Conservation (phyloP, 1,140 invertebrate species). For the Drosophila ercepeae region DNA sequence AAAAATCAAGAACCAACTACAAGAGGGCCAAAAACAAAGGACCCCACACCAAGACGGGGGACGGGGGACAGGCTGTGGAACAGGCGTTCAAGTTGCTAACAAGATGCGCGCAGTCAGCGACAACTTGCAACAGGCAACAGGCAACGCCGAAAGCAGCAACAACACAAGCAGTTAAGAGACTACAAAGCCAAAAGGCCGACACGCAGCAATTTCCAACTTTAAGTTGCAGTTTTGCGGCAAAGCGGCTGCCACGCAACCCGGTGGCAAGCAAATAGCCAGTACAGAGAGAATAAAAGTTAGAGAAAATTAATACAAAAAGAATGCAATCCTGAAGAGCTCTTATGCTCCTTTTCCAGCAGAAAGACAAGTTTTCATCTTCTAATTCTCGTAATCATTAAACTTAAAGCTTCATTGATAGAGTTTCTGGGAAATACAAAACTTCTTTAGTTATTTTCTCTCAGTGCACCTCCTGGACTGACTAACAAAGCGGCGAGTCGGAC, state of each 20-base stretch:
- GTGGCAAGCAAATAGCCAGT: slow-evolving; percentile 1
- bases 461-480: slow-evolving; percentile 44
- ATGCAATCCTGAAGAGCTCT: too few species aligned
- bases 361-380: too few species aligned
- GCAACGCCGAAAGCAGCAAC: slow-evolving; percentile 29
- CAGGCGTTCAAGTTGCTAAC: slow-evolving; percentile 67
- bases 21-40: slow-evolving; percentile 10
- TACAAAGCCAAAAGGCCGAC: slow-evolving; percentile 67
- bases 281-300: neutral
- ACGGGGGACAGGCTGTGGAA: too few species aligned
- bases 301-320: too few species aligned
- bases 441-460: neutral
- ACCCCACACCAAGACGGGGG: slow-evolving; percentile 22
- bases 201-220: slow-evolving; percentile 29
- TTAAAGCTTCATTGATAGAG: too few species aligned
- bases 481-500: slow-evolving; percentile 78
- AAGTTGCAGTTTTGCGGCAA: slow-evolving; percentile 27
- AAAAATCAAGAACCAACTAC: slow-evolving; percentile 6
- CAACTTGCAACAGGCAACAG: slow-evolving; percentile 45
- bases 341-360: too few species aligned
- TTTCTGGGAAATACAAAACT: too few species aligned
- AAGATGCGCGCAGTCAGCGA: slow-evolving; percentile 71
- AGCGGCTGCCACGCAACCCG: slow-evolving; percentile 53
- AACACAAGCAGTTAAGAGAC: slow-evolving; percentile 56
- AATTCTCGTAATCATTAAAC: too few species aligned